Base-by-base conservation (phyloP, 1,140 invertebrate species). In the Drosophila tristis region DNA sequence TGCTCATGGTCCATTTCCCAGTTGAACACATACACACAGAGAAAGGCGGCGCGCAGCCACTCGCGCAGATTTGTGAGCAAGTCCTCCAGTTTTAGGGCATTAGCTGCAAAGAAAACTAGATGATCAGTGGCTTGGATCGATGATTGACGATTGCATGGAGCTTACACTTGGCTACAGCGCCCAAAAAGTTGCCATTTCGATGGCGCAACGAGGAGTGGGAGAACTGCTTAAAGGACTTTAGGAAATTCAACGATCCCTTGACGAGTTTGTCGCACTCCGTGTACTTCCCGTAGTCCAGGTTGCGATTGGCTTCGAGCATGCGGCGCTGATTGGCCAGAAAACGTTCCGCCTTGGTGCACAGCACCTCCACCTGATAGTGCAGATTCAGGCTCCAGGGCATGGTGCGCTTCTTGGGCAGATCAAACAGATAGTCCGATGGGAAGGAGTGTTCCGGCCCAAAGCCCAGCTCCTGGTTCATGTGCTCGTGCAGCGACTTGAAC, bases 1-100 rank as follows among this genome's bases (percentile, higher is more conserved):
- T 90, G 70, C 45, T 85, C 80, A 5, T 72, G 49, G 31, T 90
- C 80, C 85, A 90, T 90, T 80, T 85, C 86, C 85, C 85, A 90
- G 47, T 85, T 90, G 16, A 90, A 90, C 0, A 76, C 75, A 43
- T 76, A 29, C 5, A 91, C 53, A 25, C 48, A 54, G 25, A 91
- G 39, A 43, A 90, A 67, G 26, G 71, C 44, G 3, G 87, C 53
- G 15, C 86, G 82, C 1, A 91, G 47, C 44, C 62, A 66, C 0
- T 79, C 77, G 6, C 65, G 75, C 44, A 87, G 35, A 23, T 60
- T 43, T 2, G 25, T 6, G 53, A 91, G 23, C 31, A 85, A 25
- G 0, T 13, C 7, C 51, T 81, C 74, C 51, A 91, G n/a, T 11
- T 48, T 44, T 13, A 42, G 48, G 5, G 67, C 74, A 16, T 90